Evolutionary conservation across 1,140 invertebrate species (phyloP), one percentile per base, ranked within the genome.

Genomic region (Caenorhabditis inopinata): DNA sequence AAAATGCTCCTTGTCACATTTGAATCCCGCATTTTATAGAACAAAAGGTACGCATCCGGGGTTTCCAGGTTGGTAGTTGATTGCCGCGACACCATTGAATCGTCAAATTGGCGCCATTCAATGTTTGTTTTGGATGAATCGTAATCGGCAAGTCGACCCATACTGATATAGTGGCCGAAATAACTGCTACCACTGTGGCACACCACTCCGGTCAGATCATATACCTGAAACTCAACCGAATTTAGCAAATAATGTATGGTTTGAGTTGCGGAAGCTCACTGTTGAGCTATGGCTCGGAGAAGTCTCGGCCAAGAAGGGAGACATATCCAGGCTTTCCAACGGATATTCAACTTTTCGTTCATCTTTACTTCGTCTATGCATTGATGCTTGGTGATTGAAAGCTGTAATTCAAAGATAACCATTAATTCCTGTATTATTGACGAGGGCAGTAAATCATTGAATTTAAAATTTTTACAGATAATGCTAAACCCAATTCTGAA

Each of bases 371-470:
- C 82, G 49, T 18, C 83, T 45, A 46, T 84, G 83, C 42, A 81
- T 82, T 21, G 81, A 74, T 11, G 62, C 29, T 45, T 82, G 79
- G 53, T 74, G 46, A 27, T 74, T 82, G 35, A 49, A 45, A 16
- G 82, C 79, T 82, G 75, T 46, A 81, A 49, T 80, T 91, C 90
- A 46, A 92, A 89, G 84, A 92, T 92, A n/a, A n/a, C n/a, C n/a
- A n/a, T n/a, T n/a, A n/a, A n/a, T n/a, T n/a, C n/a, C n/a, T n/a
- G n/a, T n/a, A n/a, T n/a, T n/a, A n/a, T n/a, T n/a, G n/a, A n/a
- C n/a, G n/a, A n/a, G n/a, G n/a, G n/a, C n/a, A n/a, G n/a, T n/a
- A n/a, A n/a, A n/a, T n/a, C n/a, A n/a, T n/a, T n/a, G n/a, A n/a
- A n/a, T n/a, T n/a, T n/a, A n/a, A n/a, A n/a, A n/a, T n/a, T n/a